phyloP scores from a whole-genome alignment of 2,797 vertebrate genomes.

The Setipinna tenuifilis region DNA sequence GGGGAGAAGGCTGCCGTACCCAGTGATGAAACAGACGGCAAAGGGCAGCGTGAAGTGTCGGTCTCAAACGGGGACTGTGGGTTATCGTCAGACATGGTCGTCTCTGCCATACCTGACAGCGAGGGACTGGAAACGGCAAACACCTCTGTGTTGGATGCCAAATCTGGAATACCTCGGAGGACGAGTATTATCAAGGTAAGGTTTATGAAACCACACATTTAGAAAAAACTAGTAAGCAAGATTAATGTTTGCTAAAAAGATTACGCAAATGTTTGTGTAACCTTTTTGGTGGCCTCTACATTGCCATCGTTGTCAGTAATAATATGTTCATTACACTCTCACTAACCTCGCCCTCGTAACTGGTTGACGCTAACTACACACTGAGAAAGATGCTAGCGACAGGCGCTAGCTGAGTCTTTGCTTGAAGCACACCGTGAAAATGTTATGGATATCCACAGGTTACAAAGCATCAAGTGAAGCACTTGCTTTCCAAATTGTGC shows the following conservation, averaged over 20 bases:
- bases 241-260: not conserved
- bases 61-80: constrained; percentile 92
- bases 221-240: not conserved
- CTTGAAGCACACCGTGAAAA: not conserved
- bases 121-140: constrained; percentile 69
- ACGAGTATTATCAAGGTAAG: constrained; percentile 97
- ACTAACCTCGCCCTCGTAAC: constrained; percentile 38
- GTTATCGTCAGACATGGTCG: constrained; percentile 70
- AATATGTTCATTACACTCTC: constrained; percentile 22
- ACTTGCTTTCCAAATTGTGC: not conserved
- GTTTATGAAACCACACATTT: not conserved
- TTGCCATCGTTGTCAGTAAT: not conserved
- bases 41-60: constrained; percentile 79
- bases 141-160: constrained; percentile 72
- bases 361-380: not conserved
- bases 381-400: constrained; percentile 5
- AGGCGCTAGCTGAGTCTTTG: constrained; percentile 14
- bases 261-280: not conserved
- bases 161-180: constrained; percentile 87
- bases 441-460: constrained; percentile 43
- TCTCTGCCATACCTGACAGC: constrained; percentile 71
- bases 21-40: constrained; percentile 75
- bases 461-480: not conserved
- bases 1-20: constrained; percentile 76
- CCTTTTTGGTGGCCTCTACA: not conserved